Conservation (phyloP, 2,888 invertebrate genomes). For the Andrena hattorfiana region DNA sequence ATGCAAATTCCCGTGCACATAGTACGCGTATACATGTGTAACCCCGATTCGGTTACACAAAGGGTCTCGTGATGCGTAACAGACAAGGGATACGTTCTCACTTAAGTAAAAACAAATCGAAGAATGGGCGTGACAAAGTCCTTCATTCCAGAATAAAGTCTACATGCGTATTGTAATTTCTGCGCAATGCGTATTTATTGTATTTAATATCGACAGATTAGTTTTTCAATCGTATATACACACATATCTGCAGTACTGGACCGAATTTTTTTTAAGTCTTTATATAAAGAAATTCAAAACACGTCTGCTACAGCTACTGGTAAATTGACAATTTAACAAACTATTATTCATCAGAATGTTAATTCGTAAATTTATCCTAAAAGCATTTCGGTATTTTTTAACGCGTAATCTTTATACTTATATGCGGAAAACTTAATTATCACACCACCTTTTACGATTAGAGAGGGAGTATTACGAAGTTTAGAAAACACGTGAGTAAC, state of each 20-base stretch:
- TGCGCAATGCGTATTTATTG: not conserved
- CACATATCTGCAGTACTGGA: too few relatives aligned
- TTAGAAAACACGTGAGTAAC: not conserved
- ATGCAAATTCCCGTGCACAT: slow-evolving; percentile 47
- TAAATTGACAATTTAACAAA: too few relatives aligned
- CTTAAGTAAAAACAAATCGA: slow-evolving; percentile 30
- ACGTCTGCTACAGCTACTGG: too few relatives aligned
- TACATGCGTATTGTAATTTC: not conserved
- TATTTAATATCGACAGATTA: too few relatives aligned
- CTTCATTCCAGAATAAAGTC: slow-evolving; percentile 14
- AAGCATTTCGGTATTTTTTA: not conserved
- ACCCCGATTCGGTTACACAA: slow-evolving; percentile 54
- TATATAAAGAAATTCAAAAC: too few relatives aligned
- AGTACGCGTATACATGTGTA: slow-evolving; percentile 35
- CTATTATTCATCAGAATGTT: too few relatives aligned
- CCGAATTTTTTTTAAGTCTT: too few relatives aligned
- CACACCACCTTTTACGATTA: not conserved
- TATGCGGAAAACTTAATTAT: not conserved
- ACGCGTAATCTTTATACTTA: slow-evolving; percentile 29
- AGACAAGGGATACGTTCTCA: slow-evolving; percentile 8
- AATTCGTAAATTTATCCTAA: not conserved
- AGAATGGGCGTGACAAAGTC: slow-evolving; percentile 32
- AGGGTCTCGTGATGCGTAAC: slow-evolving; percentile 41
- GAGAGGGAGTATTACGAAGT: too few relatives aligned
- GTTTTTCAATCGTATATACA: too few relatives aligned